phyloP scores from a whole-genome alignment of 2,797 vertebrate genomes.

The Poliocrania exsul region DNA sequence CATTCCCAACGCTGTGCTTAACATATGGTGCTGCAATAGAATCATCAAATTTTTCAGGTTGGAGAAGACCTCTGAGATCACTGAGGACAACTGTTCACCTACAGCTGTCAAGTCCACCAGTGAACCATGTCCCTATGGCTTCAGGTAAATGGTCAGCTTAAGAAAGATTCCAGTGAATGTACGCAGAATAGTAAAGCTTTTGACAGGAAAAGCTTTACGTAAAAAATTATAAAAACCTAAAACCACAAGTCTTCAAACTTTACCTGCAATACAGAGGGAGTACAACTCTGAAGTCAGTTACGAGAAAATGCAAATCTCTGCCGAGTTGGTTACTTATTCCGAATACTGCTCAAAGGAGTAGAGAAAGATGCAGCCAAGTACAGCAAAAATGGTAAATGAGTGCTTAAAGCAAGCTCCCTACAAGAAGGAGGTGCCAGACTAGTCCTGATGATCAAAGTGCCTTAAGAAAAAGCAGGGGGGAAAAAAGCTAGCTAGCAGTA shows the following conservation, averaged over 20 bases:
- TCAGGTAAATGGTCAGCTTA: neutral
- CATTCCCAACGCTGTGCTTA: neutral
- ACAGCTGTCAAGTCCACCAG: neutral
- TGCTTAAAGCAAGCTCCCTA: neutral
- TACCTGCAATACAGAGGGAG: neutral
- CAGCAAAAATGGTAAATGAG: neutral
- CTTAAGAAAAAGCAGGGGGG: neutral
- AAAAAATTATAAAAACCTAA: neutral
- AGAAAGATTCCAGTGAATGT: neutral
- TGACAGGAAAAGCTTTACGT: neutral
- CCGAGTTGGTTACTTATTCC: neutral
- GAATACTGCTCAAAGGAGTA: neutral
- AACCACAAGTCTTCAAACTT: neutral
- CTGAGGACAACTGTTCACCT: neutral
- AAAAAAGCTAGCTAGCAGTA: neutral
- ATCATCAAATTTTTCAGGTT: neutral
- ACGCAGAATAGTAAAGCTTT: neutral
- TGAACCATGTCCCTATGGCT: neutral
- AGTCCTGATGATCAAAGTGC: constrained; percentile 25
- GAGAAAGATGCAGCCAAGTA: neutral
- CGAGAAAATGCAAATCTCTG: neutral
- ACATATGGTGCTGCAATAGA: neutral
- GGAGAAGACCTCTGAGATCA: neutral
- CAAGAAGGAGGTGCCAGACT: neutral
- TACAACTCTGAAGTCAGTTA: neutral